Percentiles rank a stretch among this genome's conserved stretches.
These are phyloP conservation scores for Chrysogorgia sp. DNA, from an alignment of 92 coral and sea anemone genomes.

Conservation along the genomic window DNA sequence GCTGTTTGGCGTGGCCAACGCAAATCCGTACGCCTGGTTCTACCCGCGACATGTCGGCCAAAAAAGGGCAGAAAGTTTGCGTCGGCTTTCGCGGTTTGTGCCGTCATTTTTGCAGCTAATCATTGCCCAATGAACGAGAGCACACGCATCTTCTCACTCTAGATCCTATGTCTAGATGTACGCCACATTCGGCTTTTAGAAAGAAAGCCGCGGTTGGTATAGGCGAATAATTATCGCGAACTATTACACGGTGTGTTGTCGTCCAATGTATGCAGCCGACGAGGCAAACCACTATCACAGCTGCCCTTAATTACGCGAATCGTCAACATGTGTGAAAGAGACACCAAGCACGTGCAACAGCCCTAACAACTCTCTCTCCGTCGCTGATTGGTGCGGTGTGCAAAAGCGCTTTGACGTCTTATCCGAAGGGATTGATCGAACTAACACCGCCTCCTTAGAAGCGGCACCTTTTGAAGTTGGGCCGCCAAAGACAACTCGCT, in stretches of 20 bases:
- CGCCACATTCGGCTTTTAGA: background rate
- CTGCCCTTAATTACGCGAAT: constrained; percentile 97
- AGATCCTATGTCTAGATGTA: background rate
- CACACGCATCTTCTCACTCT: too few species aligned
- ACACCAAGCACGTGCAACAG: constrained; percentile 97
- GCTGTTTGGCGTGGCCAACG: too few species aligned
- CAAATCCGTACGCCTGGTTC: background rate
- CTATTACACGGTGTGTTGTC: too few species aligned
- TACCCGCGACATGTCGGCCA: background rate
- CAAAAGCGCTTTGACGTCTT: constrained; percentile 87
- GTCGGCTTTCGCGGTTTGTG: background rate
- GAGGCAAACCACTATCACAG: constrained; percentile 55
- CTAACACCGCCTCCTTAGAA: constrained; percentile 92
- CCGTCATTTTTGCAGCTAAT: background rate
- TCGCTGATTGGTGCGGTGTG: constrained; percentile 98
- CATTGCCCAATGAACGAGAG: too few species aligned
- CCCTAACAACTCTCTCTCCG: constrained; percentile 67
- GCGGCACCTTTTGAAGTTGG: constrained; percentile 95
- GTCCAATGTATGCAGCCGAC: background rate
- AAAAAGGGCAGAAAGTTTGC: background rate
- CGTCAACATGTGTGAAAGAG: constrained; percentile 98
- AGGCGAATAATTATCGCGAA: background rate
- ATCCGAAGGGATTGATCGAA: constrained; percentile 98
- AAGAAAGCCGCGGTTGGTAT: background rate
- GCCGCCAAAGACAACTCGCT: constrained; percentile 43